Conservation (phyloP, 2,113 vertebrate genomes). For the Grantiella picta region DNA sequence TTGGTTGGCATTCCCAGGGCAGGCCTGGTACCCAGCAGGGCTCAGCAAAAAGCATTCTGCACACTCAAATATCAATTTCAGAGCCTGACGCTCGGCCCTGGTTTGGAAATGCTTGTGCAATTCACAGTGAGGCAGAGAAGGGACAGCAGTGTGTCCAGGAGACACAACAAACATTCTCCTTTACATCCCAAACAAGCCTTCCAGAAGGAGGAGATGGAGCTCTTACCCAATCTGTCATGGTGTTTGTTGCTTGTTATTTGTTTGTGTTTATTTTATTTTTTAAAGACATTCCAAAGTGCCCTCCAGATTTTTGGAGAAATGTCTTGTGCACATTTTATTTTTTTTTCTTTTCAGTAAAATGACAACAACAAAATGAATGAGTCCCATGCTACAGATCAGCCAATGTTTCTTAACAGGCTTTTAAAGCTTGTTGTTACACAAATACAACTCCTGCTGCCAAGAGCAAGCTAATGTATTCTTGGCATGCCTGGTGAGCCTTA, state of each 20-base stretch:
- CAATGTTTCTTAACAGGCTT: constrained; percentile 29
- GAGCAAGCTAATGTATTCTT: constrained; percentile 3
- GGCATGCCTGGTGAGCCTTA: constrained; percentile 5
- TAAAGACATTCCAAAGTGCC: constrained; percentile 16
- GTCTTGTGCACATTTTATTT: background rate
- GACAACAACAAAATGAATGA: constrained; percentile 16
- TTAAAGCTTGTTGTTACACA: constrained; percentile 36
- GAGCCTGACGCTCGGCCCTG: background rate
- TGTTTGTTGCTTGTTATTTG: background rate
- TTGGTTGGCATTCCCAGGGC: background rate
- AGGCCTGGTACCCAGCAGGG: background rate
- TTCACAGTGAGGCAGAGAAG: background rate
- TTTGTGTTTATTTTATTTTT: background rate
- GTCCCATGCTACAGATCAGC: constrained; percentile 50
- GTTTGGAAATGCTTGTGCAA: constrained; percentile 38
- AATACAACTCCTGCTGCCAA: constrained; percentile 34
- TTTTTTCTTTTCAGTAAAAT: background rate
- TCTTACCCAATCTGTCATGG: background rate
- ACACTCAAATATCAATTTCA: background rate
- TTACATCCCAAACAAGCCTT: background rate
- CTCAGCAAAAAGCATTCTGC: background rate
- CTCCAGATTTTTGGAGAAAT: background rate
- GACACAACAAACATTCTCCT: constrained; percentile 25
- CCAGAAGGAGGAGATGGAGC: background rate
- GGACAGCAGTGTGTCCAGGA: background rate